Evolutionary conservation across 2,113 vertebrate genomes (phyloP), one percentile per base, ranked within the genome.

Genomic region (Brachionichthys hirsutus): DNA sequence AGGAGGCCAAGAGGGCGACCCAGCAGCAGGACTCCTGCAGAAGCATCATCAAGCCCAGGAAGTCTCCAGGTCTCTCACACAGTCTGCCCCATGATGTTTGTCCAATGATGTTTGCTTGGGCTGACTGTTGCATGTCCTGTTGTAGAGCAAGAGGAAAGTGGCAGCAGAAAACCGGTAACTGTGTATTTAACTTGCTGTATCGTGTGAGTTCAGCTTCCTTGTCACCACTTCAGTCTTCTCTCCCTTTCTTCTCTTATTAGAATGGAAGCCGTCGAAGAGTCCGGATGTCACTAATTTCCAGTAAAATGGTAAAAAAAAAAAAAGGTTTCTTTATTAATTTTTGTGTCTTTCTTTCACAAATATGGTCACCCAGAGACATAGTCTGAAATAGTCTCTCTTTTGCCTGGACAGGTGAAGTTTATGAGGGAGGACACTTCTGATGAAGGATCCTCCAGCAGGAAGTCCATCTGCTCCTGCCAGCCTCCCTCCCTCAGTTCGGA

Each of bases 261-360:
- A 83, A 52, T 4, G 74, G 51, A 18, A 17, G 73, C 2, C 91
- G 92, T 1, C 86, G 90, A 35, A 86, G 93, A n/a, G 77, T 94
- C 85, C 94, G 93, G 61, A 70, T 92, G 0, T 90, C 92, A 0
- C 51, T 95, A 15, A 90, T 94, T 80, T 73, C 90, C 50, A 90
- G 64, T 49, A 85, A 90, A 68, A 67, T 67, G 57, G 70, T 85
- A 88, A 89, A 92, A 12, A 57, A 15, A 57, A 15, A 13, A 1
- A 3, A 3, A 30, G 24, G 5, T 24, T 54, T 68, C 16, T 16
- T 48, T 6, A 5, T 15, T 20, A 4, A 24, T 15, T 9, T 48
- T 16, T 50, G 5, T 0, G 42, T 12, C 16, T 16, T 57, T 52
- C 0, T 50, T 44, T 30, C 19, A 13, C 12, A 17, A 7, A 10